These are phyloP conservation scores for Pegoplata infirma DNA, from an alignment of 2,888 invertebrate genomes.

Conservation along the genomic window DNA sequence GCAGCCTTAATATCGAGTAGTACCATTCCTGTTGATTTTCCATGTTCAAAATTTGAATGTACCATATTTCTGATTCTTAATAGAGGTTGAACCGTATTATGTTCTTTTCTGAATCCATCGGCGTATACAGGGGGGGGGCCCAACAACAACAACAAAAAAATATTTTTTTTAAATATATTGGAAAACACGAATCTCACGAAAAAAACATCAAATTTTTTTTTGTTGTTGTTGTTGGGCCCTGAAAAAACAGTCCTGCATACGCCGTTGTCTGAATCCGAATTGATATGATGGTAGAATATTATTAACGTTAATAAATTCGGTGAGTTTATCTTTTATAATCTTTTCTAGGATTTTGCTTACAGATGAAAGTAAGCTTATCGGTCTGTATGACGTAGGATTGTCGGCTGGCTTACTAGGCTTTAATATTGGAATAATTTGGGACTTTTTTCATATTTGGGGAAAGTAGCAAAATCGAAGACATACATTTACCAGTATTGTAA, in stretches of 20 bases:
- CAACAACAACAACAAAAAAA: too few relatives aligned
- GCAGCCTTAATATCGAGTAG: slow-evolving; percentile 18
- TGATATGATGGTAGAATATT: slow-evolving; percentile 38
- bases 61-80: slow-evolving; percentile 63
- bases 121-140: too few relatives aligned
- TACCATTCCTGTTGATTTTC: slow-evolving; percentile 8
- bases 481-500: background rate
- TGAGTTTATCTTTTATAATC: slow-evolving; percentile 41
- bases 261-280: too few relatives aligned
- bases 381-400: slow-evolving; percentile 37
- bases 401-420: background rate
- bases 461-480: background rate
- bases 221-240: too few relatives aligned
- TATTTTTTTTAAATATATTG: too few relatives aligned
- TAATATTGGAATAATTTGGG: background rate
- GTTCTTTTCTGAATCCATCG: slow-evolving; percentile 61
- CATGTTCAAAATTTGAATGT: too few relatives aligned
- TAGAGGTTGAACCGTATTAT: slow-evolving; percentile 69
- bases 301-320: slow-evolving; percentile 30
- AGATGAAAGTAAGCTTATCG: slow-evolving; percentile 52
- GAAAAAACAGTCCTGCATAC: too few relatives aligned
- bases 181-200: too few relatives aligned
- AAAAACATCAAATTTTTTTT: too few relatives aligned
- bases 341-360: slow-evolving; percentile 57
- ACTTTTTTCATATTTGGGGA: background rate